A percentile compares a stretch with the other conserved stretches of the same genome.
These are phyloP conservation scores for Nycticebus coucang DNA, from an alignment of 2,113 vertebrate genomes.

Conservation along the genomic window DNA sequence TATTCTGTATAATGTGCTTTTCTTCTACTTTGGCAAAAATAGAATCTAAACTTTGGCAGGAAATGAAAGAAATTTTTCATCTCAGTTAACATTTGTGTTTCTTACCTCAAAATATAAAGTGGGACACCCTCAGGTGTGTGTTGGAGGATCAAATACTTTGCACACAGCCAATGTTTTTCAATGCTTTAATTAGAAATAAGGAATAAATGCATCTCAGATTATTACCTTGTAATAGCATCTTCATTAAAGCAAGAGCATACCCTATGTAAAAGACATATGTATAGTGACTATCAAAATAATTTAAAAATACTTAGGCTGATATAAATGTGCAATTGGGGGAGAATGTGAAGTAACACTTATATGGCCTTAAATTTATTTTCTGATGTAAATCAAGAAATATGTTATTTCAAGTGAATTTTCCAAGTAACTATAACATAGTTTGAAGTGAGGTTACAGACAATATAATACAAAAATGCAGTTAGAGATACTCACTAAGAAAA, in stretches of 20 bases:
- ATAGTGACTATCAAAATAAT: not conserved
- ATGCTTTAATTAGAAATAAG: not conserved
- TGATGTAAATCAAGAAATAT: not conserved
- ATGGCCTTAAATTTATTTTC: not conserved
- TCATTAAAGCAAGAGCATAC: not conserved
- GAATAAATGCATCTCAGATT: not conserved
- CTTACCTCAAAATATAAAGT: conserved; percentile 12
- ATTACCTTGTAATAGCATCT: not conserved
- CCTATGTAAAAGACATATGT: not conserved
- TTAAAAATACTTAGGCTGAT: not conserved
- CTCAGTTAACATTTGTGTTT: conserved; percentile 25
- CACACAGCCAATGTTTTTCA: not conserved
- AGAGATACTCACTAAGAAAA: not conserved
- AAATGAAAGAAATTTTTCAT: conserved; percentile 68
- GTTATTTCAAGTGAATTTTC: not conserved
- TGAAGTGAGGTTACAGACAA: not conserved
- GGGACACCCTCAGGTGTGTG: not conserved
- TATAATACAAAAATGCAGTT: not conserved
- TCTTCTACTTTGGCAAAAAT: conserved; percentile 64
- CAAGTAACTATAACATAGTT: not conserved
- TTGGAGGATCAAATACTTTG: not conserved
- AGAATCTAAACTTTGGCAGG: conserved; percentile 60
- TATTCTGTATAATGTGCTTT: not conserved
- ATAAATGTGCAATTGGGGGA: not conserved
- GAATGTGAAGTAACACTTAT: not conserved